A percentile compares a stretch with the other conserved stretches of the same genome.
Evolutionary conservation across 2,113 vertebrate genomes (phyloP).

Genomic region (Gambusia affinis): DNA sequence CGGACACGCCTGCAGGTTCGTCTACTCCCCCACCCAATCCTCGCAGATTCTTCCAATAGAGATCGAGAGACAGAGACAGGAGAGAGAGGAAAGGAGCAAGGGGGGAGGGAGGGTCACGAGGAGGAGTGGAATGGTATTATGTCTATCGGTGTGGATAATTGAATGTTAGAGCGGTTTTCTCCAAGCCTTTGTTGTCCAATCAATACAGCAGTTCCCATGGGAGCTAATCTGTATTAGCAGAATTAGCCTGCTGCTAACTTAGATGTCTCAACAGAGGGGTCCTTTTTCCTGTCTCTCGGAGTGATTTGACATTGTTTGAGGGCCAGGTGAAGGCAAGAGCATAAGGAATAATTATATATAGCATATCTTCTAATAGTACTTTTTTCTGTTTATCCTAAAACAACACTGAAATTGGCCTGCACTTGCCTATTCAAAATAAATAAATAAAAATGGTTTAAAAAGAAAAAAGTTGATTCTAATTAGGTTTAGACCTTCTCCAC

Average conservation of each 20-base stretch:
- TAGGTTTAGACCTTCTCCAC: too few relatives aligned
- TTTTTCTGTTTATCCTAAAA: too few relatives aligned
- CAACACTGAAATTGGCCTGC: too few relatives aligned
- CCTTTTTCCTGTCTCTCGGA: slow-evolving; percentile 11
- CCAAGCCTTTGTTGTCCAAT: slow-evolving; percentile 82
- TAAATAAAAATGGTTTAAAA: too few relatives aligned
- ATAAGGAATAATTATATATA: too few relatives aligned
- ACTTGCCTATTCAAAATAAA: too few relatives aligned
- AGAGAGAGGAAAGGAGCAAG: background rate
- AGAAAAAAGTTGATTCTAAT: too few relatives aligned
- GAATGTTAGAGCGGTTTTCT: slow-evolving; percentile 82
- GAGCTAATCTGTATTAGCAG: slow-evolving; percentile 85
- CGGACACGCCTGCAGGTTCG: slow-evolving; percentile 47
- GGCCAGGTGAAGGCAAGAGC: background rate
- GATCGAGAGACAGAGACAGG: slow-evolving; percentile 31
- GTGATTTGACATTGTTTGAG: slow-evolving; percentile 24
- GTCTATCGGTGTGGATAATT: slow-evolving; percentile 83
- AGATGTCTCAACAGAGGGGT: slow-evolving; percentile 68
- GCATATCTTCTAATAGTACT: too few relatives aligned
- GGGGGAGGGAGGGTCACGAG: slow-evolving; percentile 15
- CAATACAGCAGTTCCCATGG: slow-evolving; percentile 77
- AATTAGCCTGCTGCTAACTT: slow-evolving; percentile 82
- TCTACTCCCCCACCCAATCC: slow-evolving; percentile 34
- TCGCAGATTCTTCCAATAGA: slow-evolving; percentile 57
- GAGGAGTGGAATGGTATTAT: slow-evolving; percentile 75